A percentile compares a stretch with the other conserved stretches of the same genome.
phyloP scores from a whole-genome alignment of 2,797 vertebrate species.

The Gambusia yucatana region DNA sequence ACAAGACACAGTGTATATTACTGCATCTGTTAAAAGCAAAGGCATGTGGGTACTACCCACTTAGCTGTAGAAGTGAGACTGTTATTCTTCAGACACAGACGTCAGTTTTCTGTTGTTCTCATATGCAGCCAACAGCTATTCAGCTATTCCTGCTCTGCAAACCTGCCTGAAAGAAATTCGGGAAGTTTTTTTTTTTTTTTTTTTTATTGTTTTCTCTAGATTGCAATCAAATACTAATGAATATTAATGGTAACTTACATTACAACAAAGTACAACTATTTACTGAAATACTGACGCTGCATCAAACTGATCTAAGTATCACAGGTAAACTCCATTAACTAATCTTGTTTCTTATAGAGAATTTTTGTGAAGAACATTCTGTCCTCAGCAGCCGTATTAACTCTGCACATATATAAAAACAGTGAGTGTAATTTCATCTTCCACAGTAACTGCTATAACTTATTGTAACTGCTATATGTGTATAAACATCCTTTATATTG shows the following conservation, averaged over 20 bases:
- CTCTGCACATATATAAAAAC: background rate
- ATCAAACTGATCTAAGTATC: background rate
- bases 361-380: background rate
- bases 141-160: background rate
- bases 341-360: background rate
- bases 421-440: background rate
- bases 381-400: background rate
- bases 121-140: background rate
- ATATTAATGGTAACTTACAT: background rate
- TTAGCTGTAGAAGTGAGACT: background rate
- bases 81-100: background rate
- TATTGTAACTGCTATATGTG: background rate
- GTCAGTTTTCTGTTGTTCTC: background rate
- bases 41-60: background rate
- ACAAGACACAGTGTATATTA: slow-evolving; percentile 21
- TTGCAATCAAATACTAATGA: background rate
- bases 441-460: no score
- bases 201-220: background rate
- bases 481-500: background rate
- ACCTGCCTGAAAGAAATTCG: background rate
- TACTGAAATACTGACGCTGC: background rate
- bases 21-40: background rate
- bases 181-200: no score
- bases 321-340: background rate
- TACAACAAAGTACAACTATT: background rate